Base-by-base conservation (phyloP, 2,113 vertebrate species). In the Heterotis niloticus region DNA sequence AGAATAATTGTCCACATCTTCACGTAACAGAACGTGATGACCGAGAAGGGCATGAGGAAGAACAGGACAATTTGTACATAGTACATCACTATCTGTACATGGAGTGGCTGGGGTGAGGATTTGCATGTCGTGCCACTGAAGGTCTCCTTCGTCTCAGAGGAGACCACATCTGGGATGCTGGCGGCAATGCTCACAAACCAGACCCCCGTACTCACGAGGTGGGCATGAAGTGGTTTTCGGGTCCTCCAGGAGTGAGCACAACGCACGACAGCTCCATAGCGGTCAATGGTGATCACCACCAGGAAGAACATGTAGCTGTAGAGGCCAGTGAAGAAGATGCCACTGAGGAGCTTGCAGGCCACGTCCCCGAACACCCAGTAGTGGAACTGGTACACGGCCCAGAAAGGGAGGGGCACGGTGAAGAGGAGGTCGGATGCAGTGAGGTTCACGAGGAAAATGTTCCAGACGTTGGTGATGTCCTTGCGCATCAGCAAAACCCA, bases 281-380 rank as follows among this genome's bases (percentile, higher is more conserved):
- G 82, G 76, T 93, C 90, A 0, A 91, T 10, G 0, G 91, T 90
- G 82, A 92, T 83, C 57, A 90, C 82, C n/a, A 86, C 83, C 75
- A 93, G 88, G 79, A 92, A 92, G 24, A 87, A 82, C 78, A 93
- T 90, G 78, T 89, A 88, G 0, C 90, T 90, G 84, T 88, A 91
- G 29, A 90, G 80, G 4, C 92, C 91, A 0, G 85, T 0, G 68
- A 84, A 89, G 68, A 89, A 88, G 11, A 85, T 10, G 5, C 85
- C 83, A 0, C 82, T 88, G 26, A 89, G 74, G 5, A 92, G 0
- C 70, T 82, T n/a, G n/a, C n/a, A n/a, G n/a, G n/a, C n/a, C n/a
- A n/a, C n/a, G n/a, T n/a, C n/a, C n/a, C n/a, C n/a, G n/a, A n/a
- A n/a, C n/a, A n/a, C n/a, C n/a, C n/a, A n/a, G n/a, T n/a, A n/a